A percentile compares a stretch with the other conserved stretches of the same genome.
These are phyloP conservation scores for Helicolenus hilgendorfi DNA, from an alignment of 2,797 vertebrate species.

Conservation along the genomic window DNA sequence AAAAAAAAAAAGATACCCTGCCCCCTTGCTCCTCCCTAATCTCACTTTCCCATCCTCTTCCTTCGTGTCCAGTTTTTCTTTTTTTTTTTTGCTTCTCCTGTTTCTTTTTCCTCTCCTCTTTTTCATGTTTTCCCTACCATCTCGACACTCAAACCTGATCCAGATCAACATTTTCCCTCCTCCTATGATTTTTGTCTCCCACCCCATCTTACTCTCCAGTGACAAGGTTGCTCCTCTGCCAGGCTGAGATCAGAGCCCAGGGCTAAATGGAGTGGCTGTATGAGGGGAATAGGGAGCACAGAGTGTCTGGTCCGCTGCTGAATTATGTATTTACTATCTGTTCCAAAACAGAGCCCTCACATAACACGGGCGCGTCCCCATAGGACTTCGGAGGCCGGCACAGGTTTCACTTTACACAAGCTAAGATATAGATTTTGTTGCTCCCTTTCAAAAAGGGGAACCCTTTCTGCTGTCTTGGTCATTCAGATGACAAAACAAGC, in stretches of 20 bases:
- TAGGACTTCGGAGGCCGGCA: conserved; percentile 54
- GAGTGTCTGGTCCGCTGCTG: conserved; percentile 66
- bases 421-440: conserved; percentile 85
- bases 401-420: conserved; percentile 86
- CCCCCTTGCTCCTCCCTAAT: conserved; percentile 87
- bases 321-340: conserved; percentile 86
- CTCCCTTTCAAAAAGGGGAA: conserved; percentile 76
- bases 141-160: conserved; percentile 31
- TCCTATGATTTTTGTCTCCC: conserved; percentile 55
- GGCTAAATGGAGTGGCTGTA: conserved; percentile 80
- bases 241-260: conserved; percentile 77
- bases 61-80: conserved; percentile 70
- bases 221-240: conserved; percentile 73
- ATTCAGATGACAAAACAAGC: conserved; percentile 95
- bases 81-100: conserved; percentile 71
- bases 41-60: conserved; percentile 88
- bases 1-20: conserved; percentile 87
- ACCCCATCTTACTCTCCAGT: conserved; percentile 56
- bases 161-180: conserved; percentile 47
- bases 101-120: conserved; percentile 28
- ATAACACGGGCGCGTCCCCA: conserved; percentile 68
- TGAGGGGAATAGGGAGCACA: conserved; percentile 57
- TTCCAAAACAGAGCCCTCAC: conserved; percentile 80
- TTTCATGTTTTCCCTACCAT: background rate
- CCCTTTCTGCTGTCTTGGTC: conserved; percentile 92